phyloP scores from a whole-genome alignment of 2,888 invertebrate species.

The Fragum sueziense region DNA sequence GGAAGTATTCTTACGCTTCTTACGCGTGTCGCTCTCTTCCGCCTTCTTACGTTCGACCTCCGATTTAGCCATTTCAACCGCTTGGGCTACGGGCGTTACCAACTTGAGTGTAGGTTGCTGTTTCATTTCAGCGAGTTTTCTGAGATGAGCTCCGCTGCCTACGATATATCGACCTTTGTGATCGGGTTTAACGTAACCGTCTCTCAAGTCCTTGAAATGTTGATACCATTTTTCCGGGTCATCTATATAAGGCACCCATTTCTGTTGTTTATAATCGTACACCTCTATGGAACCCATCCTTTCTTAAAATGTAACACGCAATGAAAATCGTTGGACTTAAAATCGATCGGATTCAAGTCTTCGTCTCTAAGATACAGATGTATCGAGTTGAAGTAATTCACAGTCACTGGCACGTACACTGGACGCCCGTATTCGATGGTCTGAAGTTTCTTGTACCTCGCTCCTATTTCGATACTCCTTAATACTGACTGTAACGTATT shows the following conservation, averaged over 20 bases:
- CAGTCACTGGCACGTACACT: conserved; percentile 18
- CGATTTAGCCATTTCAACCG: conserved; percentile 38
- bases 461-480: conserved; percentile 26
- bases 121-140: conserved; percentile 14
- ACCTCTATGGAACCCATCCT: conserved; percentile 41
- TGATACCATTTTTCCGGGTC: conserved; percentile 28
- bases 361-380: conserved; percentile 24
- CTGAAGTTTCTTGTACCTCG: conserved; percentile 23
- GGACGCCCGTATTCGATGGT: background rate
- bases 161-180: conserved; percentile 31
- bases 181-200: conserved; percentile 17
- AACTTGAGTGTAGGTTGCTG: background rate
- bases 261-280: conserved; percentile 29
- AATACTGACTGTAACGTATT: conserved; percentile 15
- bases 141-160: conserved; percentile 12
- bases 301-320: conserved; percentile 28
- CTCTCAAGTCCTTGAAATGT: conserved; percentile 21
- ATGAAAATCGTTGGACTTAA: conserved; percentile 20
- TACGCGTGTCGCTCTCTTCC: conserved; percentile 12
- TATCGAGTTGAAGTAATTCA: conserved; percentile 1
- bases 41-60: conserved; percentile 36
- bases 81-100: conserved; percentile 41
- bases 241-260: conserved; percentile 29
- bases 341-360: background rate
- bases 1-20: conserved; percentile 22